Conservation (phyloP, 2,797 vertebrate genomes). For the Cyclura pinguis region DNA sequence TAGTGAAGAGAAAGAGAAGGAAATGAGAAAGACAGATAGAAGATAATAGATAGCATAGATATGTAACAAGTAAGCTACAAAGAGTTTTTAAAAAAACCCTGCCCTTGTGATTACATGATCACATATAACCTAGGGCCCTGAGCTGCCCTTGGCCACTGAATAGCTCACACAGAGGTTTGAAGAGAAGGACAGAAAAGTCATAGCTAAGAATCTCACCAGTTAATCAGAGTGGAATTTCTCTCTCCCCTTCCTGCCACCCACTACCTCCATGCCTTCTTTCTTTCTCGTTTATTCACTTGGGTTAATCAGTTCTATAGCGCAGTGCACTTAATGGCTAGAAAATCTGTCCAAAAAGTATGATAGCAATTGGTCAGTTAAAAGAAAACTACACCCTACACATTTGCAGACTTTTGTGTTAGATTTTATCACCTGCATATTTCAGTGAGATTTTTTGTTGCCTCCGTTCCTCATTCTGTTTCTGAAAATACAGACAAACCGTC, state of each 20-base stretch:
- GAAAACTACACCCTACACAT: neutral
- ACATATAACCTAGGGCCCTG: no score
- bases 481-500: conserved; percentile 20
- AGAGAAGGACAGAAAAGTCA: neutral
- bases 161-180: neutral
- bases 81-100: no score
- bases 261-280: neutral
- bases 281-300: neutral
- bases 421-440: conserved; percentile 1
- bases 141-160: no score
- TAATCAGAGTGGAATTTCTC: neutral
- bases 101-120: no score
- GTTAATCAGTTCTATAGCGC: neutral
- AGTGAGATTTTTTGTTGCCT: neutral
- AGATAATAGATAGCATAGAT: no score
- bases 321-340: neutral
- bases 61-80: no score
- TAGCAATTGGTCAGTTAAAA: neutral
- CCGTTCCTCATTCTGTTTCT: neutral
- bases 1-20: no score
- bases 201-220: neutral
- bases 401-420: neutral
- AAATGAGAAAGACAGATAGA: no score
- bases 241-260: neutral
- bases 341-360: neutral